Percentiles rank a stretch among this genome's conserved stretches.
Conservation (phyloP, 2,113 vertebrate species). For the Propithecus coquereli region DNA sequence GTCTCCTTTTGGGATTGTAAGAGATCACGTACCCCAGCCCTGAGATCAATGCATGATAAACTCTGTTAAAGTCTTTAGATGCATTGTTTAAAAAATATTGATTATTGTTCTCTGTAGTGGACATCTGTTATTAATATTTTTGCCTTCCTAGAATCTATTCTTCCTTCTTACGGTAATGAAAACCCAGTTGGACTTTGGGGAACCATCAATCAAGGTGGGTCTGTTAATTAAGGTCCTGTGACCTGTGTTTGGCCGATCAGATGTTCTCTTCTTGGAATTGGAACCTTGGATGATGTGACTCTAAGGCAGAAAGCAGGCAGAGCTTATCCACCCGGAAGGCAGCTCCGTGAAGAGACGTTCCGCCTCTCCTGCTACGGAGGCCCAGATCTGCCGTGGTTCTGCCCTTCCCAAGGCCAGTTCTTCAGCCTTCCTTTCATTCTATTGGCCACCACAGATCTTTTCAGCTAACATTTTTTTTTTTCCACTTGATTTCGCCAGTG, state of each 20-base stretch:
- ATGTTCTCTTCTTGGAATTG: background rate
- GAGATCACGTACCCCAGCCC: background rate
- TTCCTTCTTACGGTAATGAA: background rate
- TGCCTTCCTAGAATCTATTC: background rate
- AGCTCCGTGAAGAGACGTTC: rapidly evolving
- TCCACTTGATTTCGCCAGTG: background rate
- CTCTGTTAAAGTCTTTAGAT: background rate
- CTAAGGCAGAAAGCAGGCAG: background rate
- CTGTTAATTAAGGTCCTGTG: background rate
- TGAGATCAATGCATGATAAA: background rate
- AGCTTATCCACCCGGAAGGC: background rate
- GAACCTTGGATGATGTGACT: background rate
- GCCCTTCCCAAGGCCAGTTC: background rate
- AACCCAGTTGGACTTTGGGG: background rate
- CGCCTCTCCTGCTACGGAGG: background rate
- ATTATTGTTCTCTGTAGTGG: background rate
- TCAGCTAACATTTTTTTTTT: background rate
- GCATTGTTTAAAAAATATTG: background rate
- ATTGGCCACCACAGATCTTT: background rate
- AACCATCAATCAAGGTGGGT: background rate
- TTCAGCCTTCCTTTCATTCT: background rate
- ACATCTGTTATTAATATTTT: background rate
- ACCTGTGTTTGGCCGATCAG: background rate
- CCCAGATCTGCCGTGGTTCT: background rate
- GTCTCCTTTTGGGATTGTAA: background rate